Conservation (phyloP, 1,140 invertebrate genomes). For the Caenorhabditis elegans region DNA sequence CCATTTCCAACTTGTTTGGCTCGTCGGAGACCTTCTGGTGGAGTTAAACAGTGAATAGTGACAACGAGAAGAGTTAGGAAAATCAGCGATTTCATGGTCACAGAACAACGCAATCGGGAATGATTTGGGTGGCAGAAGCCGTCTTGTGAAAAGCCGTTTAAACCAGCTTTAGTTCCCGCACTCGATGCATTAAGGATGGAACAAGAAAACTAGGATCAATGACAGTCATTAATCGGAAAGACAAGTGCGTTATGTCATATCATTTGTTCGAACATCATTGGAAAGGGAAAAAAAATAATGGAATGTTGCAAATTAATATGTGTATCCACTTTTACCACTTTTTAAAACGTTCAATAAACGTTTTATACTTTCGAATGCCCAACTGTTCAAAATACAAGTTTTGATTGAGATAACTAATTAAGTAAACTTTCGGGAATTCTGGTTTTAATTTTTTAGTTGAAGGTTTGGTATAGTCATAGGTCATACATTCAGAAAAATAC, state of each 20-base stretch:
- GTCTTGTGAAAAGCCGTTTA: neutral
- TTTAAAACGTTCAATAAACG: no score
- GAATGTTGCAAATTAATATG: neutral
- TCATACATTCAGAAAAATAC: no score
- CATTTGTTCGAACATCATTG: neutral
- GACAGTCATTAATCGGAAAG: neutral
- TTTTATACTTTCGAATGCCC: no score
- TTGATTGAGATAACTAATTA: no score
- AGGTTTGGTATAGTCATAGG: no score
- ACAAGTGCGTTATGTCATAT: slow-evolving; percentile 11
- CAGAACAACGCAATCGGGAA: neutral
- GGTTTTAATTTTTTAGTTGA: no score
- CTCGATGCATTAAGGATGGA: neutral
- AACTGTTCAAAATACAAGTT: no score
- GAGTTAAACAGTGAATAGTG: neutral
- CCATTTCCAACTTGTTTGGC: slow-evolving; percentile 31
- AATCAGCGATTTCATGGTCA: neutral
- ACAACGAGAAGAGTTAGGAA: neutral
- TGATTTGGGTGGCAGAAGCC: slow-evolving; percentile 4
- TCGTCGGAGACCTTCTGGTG: slow-evolving; percentile 20
- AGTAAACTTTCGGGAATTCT: no score
- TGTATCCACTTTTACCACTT: no score
- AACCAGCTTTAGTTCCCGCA: neutral
- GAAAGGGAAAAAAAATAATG: neutral
- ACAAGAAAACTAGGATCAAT: neutral